phyloP scores from a whole-genome alignment of 2,888 invertebrate genomes.

The Drosophila aldrichi region DNA sequence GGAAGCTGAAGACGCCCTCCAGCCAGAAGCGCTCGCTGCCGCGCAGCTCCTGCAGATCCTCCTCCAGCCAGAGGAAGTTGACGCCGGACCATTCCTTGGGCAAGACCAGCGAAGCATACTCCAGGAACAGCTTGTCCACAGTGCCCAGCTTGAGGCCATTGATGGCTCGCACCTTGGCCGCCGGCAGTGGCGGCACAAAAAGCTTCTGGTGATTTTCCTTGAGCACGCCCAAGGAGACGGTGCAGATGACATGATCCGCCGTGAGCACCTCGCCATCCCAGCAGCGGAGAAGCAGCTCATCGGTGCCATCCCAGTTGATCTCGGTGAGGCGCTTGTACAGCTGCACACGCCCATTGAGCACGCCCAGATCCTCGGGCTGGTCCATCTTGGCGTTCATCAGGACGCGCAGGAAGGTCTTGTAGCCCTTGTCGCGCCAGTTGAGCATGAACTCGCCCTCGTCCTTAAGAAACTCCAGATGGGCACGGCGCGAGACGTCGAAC shows the following conservation, averaged over 20 bases:
- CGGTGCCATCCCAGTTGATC: conserved; percentile 64
- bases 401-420: conserved; percentile 88
- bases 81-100: conserved; percentile 85
- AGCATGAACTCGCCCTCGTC: conserved; percentile 90
- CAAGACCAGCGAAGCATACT: conserved; percentile 87
- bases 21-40: conserved; percentile 86
- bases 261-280: conserved; percentile 83
- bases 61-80: conserved; percentile 87
- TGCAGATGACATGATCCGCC: conserved; percentile 88
- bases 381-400: conserved; percentile 85
- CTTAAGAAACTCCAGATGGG: conserved; percentile 87
- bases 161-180: conserved; percentile 86
- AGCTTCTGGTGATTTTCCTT: conserved; percentile 84
- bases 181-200: conserved; percentile 86
- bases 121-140: conserved; percentile 88
- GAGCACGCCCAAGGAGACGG: conserved; percentile 87
- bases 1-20: conserved; percentile 88
- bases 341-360: conserved; percentile 77
- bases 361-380: conserved; percentile 61
- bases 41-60: conserved; percentile 82
- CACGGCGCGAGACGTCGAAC: conserved; percentile 89
- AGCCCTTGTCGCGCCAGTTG: conserved; percentile 92
- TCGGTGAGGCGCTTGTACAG: conserved; percentile 68
- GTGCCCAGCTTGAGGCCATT: conserved; percentile 87
- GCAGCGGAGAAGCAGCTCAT: conserved; percentile 59